Conservation (phyloP, 2,888 invertebrate species). For the Hypercompe scribonia region DNA sequence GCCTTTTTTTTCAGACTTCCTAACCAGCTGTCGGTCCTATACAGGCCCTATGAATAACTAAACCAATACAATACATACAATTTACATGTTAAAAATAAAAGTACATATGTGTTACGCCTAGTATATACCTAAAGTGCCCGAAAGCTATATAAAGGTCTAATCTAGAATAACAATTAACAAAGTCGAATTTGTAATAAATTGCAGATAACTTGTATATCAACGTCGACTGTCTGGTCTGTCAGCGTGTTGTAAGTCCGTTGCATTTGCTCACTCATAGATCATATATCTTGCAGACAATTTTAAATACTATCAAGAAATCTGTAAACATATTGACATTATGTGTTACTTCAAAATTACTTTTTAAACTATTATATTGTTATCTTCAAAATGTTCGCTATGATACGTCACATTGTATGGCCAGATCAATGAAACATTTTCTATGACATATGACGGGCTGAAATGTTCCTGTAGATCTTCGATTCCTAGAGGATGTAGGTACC, state of each 20-base stretch:
- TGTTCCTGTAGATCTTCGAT: too few species aligned
- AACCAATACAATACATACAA: not conserved
- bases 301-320: not conserved
- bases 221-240: conserved; percentile 45
- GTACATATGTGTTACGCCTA: not conserved
- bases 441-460: too few species aligned
- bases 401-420: too few species aligned
- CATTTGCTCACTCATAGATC: conserved; percentile 52
- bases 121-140: not conserved
- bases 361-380: not conserved
- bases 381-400: too few species aligned
- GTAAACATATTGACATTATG: not conserved
- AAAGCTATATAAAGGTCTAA: not conserved
- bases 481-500: too few species aligned
- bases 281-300: conserved; percentile 15
- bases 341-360: not conserved
- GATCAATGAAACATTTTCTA: too few species aligned
- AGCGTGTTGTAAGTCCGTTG: conserved; percentile 42
- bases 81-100: not conserved
- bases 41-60: too few species aligned
- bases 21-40: too few species aligned
- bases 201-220: conserved; percentile 52
- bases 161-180: conserved; percentile 18
- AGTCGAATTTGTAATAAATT: conserved; percentile 42
- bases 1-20: too few species aligned